A percentile compares a stretch with the other conserved stretches of the same genome.
Conservation (phyloP, 2,797 vertebrate species). For the Phataginus tetradactyla region DNA sequence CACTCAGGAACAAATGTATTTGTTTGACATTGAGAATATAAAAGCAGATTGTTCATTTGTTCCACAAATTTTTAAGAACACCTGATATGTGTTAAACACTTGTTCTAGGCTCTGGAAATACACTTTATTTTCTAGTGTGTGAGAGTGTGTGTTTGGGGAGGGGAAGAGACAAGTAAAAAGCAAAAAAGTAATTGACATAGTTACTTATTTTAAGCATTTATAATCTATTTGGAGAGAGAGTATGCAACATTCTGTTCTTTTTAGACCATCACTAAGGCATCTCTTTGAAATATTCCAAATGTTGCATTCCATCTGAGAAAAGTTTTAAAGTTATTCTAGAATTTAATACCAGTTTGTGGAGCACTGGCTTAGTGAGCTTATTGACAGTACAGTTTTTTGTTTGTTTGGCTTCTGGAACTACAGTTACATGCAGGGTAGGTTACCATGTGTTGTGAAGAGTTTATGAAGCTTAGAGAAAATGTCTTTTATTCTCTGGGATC, state of each 20-base stretch:
- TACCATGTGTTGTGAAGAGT: neutral
- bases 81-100: neutral
- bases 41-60: neutral
- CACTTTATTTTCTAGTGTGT: neutral
- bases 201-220: slow-evolving; percentile 29
- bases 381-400: neutral
- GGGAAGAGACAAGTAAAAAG: neutral
- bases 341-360: slow-evolving; percentile 20
- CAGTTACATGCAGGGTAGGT: neutral
- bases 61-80: neutral
- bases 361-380: neutral
- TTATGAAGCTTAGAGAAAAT: slow-evolving; percentile 45
- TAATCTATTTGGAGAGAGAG: neutral
- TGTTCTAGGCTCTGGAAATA: slow-evolving; percentile 28
- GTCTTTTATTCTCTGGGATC: neutral
- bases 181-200: neutral
- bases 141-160: neutral
- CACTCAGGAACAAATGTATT: slow-evolving; percentile 17
- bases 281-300: slow-evolving; percentile 22
- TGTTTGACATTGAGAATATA: slow-evolving; percentile 20
- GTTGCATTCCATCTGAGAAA: neutral
- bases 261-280: neutral
- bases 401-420: neutral
- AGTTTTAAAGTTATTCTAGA: slow-evolving; percentile 24
- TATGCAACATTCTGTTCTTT: neutral